Base-by-base conservation (phyloP, 2,113 vertebrate species). In the Pelvicachromis taeniatus region DNA sequence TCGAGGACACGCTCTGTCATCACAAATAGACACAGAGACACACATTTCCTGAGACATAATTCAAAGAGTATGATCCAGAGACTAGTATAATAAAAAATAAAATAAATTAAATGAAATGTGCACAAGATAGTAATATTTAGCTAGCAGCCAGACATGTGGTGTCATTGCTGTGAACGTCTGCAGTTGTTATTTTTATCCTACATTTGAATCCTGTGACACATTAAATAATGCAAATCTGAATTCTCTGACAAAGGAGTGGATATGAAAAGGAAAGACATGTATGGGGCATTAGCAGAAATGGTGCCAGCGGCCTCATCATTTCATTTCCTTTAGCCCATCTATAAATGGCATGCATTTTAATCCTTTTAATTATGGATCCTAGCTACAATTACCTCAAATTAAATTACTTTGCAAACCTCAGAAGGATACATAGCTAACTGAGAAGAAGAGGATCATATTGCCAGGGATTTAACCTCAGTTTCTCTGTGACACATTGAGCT, bases 391-490 rank as follows among this genome's bases (percentile, higher is more conserved):
- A 96, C 95, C 92, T 96, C 95, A 96, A 95, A 95, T 95, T 95
- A 95, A 96, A 96, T 96, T 96, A 96, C 95, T 94, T 92, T 93
- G 93, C 95, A 96, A 96, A 95, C 95, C 95, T 96, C 96, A 88
- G 95, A 95, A 96, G 95, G 94, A 96, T 96, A 95, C 92, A 87
- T 87, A 83, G 94, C 93, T 89, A 89, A 91, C 86, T 88, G 89
- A 93, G 94, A 92, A 94, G 90, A 93, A 94, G 88, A 89, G 89
- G 92, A 92, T 94, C 87, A 94, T 88, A 92, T 83, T 95, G 93
- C 89, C 88, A 93, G 89, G 89, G 94, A 95, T 95, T 96, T 93
- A 95, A 93, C 94, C 92, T 94, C 93, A 54, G 88, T 90, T 91
- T 94, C 94, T 90, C 89, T 88, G 88, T 81, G 90, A 92, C 91